Percentiles rank a stretch among this genome's conserved stretches.
phyloP scores from a whole-genome alignment of 2,113 vertebrate genomes.

The Aphyosemion australe region DNA sequence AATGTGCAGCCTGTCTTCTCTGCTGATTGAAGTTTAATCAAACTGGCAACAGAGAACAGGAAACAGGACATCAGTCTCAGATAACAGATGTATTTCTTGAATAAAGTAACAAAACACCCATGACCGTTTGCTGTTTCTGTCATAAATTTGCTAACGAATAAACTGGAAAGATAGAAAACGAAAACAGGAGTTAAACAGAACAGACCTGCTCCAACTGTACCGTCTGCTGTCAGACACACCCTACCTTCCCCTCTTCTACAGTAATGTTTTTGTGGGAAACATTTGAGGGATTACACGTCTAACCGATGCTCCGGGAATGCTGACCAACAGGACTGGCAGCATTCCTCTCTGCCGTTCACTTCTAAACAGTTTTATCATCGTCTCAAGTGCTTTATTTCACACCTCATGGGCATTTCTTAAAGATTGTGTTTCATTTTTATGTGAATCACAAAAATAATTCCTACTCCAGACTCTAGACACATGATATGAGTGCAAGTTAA shows the following conservation, averaged over 20 bases:
- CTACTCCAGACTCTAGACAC: not conserved
- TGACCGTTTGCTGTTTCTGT: too few relatives aligned
- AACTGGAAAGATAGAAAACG: not conserved
- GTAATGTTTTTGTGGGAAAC: constrained; percentile 36
- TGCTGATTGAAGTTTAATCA: constrained; percentile 19
- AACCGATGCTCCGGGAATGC: constrained; percentile 36
- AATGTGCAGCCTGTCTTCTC: constrained; percentile 15
- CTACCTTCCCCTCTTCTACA: not conserved
- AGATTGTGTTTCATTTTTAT: not conserved
- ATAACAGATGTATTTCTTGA: not conserved
- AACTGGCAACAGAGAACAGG: constrained; percentile 31
- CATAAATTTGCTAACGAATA: too few relatives aligned
- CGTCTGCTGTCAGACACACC: not conserved
- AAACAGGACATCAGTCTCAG: not conserved
- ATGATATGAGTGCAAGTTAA: not conserved
- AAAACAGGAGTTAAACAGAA: not conserved
- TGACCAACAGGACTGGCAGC: constrained; percentile 21
- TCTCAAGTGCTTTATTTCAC: constrained; percentile 20
- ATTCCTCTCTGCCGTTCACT: constrained; percentile 27
- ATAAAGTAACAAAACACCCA: not conserved
- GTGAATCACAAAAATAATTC: not conserved
- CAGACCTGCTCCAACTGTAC: not conserved
- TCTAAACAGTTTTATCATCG: constrained; percentile 43
- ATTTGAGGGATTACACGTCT: constrained; percentile 11
- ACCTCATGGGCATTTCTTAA: constrained; percentile 11